These are phyloP conservation scores for Panorpa germanica DNA, from an alignment of 2,888 invertebrate species.

Conservation along the genomic window DNA sequence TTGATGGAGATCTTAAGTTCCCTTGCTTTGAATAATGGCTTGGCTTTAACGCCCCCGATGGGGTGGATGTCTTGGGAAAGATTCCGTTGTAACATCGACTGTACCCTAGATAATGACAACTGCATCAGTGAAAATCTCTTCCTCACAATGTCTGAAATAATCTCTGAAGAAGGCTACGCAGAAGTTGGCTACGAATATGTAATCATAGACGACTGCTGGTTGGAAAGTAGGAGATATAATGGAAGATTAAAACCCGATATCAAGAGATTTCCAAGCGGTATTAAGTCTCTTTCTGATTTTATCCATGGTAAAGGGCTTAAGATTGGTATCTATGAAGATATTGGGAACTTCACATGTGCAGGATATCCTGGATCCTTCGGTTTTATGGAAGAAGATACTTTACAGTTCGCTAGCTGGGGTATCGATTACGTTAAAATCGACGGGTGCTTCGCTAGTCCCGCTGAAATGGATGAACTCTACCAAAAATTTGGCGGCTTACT, in stretches of 20 bases:
- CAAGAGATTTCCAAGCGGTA: slow-evolving; percentile 50
- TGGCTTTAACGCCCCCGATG: slow-evolving; percentile 50
- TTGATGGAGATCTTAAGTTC: too few species aligned
- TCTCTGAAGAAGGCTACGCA: slow-evolving; percentile 41
- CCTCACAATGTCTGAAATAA: slow-evolving; percentile 29
- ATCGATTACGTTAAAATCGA: slow-evolving; percentile 68
- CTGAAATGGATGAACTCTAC: slow-evolving; percentile 41
- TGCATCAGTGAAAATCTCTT: slow-evolving; percentile 42
- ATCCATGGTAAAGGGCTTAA: slow-evolving; percentile 49
- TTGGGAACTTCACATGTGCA: slow-evolving; percentile 55
- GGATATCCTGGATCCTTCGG: slow-evolving; percentile 55
- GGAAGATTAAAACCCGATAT: slow-evolving; percentile 44
- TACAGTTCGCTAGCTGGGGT: slow-evolving; percentile 58
- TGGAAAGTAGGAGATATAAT: slow-evolving; percentile 38
- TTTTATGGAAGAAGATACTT: slow-evolving; percentile 43
- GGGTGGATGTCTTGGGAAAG: slow-evolving; percentile 55
- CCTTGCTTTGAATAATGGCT: slow-evolving; percentile 44
- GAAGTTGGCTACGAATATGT: slow-evolving; percentile 55
- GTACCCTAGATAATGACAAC: slow-evolving; percentile 37
- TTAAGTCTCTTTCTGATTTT: slow-evolving; percentile 49
- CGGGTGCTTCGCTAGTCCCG: slow-evolving; percentile 48
- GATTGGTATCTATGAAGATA: slow-evolving; percentile 65
- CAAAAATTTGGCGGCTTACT: slow-evolving; percentile 45
- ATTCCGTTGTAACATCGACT: slow-evolving; percentile 43
- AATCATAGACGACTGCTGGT: slow-evolving; percentile 63